Evolutionary conservation across 2,113 vertebrate species (phyloP).

Genomic region (Prunella himalayana): DNA sequence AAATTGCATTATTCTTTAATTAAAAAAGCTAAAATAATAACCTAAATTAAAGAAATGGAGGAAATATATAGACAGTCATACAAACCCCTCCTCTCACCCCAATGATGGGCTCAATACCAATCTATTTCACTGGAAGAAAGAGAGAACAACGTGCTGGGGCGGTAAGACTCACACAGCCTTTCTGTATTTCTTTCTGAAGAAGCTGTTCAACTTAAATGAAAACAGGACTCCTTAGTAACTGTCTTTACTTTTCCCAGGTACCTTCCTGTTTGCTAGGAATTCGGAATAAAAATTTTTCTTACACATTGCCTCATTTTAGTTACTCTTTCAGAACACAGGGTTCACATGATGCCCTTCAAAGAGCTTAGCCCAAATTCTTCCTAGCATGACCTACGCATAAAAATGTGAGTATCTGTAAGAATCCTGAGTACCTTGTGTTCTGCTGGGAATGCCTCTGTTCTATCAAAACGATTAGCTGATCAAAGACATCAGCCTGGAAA

Average conservation of each 20-base stretch:
- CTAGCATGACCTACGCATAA: neutral
- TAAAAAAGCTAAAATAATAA: neutral
- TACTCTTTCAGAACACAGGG: neutral
- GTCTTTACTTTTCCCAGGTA: neutral
- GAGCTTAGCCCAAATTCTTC: neutral
- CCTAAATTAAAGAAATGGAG: neutral
- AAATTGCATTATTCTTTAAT: neutral
- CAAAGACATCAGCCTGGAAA: constrained; percentile 40
- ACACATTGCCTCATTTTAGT: neutral
- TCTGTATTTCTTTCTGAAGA: neutral
- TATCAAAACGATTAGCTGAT: constrained; percentile 26
- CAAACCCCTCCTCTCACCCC: neutral
- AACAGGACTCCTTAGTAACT: neutral
- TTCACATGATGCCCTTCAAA: neutral
- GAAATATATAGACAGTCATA: neutral
- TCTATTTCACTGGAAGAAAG: neutral
- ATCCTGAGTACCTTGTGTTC: neutral
- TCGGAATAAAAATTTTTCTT: neutral
- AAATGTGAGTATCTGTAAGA: neutral
- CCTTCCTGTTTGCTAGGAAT: neutral
- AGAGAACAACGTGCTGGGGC: accelerated
- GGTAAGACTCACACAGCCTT: neutral
- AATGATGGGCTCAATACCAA: neutral
- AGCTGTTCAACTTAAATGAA: neutral
- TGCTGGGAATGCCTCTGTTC: neutral